Evolutionary conservation across 2,113 vertebrate species (phyloP).

Genomic region (Pterocles orientalis): DNA sequence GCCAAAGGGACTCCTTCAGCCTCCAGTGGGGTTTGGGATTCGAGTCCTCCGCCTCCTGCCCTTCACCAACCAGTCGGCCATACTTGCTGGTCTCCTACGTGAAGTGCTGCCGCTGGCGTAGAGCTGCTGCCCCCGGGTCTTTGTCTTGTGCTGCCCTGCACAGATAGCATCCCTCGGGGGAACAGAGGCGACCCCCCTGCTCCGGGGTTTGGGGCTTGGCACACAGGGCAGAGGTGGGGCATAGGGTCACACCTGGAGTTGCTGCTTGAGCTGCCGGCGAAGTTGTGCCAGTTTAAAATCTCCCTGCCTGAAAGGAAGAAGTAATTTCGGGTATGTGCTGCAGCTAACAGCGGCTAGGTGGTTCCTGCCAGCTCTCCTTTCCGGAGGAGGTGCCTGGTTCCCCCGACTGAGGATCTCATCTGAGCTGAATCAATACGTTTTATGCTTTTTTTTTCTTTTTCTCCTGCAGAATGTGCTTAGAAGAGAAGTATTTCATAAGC

Average conservation of each 20-base stretch:
- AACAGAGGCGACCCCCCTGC: not conserved
- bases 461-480: not conserved
- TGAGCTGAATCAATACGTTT: not conserved
- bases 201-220: not conserved
- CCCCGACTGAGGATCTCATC: not conserved
- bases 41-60: not conserved
- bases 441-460: not conserved
- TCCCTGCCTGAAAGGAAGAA: not conserved
- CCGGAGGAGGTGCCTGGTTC: not conserved
- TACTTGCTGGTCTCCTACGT: not conserved
- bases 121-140: slow-evolving; percentile 14
- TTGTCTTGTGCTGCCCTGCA: slow-evolving; percentile 29
- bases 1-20: not conserved
- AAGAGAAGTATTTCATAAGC: not conserved
- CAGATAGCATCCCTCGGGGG: not conserved
- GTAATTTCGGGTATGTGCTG: not conserved
- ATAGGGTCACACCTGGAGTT: not conserved
- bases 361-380: not conserved
- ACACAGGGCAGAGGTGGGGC: not conserved
- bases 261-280: not conserved
- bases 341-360: not conserved
- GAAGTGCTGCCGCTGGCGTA: not conserved
- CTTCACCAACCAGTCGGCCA: not conserved
- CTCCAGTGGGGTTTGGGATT: not conserved
- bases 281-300: not conserved